These are phyloP conservation scores for Chascanopsetta lugubris DNA, from an alignment of 2,113 vertebrate species.

Conservation along the genomic window DNA sequence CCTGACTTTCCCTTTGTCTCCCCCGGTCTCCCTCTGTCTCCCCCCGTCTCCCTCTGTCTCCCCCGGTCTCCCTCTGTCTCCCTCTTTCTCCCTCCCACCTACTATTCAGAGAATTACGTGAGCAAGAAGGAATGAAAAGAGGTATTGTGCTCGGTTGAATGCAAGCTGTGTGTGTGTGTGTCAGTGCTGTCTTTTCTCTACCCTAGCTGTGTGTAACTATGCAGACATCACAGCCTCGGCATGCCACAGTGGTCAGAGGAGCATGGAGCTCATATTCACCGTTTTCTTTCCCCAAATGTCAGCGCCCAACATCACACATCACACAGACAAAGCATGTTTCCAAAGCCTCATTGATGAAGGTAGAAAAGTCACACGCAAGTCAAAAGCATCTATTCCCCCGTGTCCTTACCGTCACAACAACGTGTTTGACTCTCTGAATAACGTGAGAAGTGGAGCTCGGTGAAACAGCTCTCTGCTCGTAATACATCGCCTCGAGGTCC, in stretches of 20 bases:
- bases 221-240: constrained; percentile 27
- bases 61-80: constrained; percentile 22
- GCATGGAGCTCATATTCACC: constrained; percentile 27
- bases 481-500: neutral
- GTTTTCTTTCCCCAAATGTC: constrained; percentile 7
- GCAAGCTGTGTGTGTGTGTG: constrained; percentile 47
- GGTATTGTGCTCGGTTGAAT: constrained; percentile 68
- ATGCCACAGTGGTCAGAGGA: constrained; percentile 34
- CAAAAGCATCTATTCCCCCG: neutral
- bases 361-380: neutral
- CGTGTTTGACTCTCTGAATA: constrained; percentile 16
- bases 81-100: constrained; percentile 48
- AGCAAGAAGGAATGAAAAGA: constrained; percentile 71
- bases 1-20: constrained; percentile 57
- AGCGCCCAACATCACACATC: constrained; percentile 5
- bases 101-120: constrained; percentile 61
- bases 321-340: neutral
- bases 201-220: constrained; percentile 27
- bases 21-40: constrained; percentile 22
- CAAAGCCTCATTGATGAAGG: neutral
- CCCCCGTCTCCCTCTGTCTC: constrained; percentile 51
- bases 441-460: constrained; percentile 15
- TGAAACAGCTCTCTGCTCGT: constrained; percentile 5
- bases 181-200: constrained; percentile 18
- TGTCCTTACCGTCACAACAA: neutral